Percentiles rank a stretch among this genome's conserved stretches.
Conservation (phyloP, 2,797 vertebrate genomes). For the Falco peregrinus region DNA sequence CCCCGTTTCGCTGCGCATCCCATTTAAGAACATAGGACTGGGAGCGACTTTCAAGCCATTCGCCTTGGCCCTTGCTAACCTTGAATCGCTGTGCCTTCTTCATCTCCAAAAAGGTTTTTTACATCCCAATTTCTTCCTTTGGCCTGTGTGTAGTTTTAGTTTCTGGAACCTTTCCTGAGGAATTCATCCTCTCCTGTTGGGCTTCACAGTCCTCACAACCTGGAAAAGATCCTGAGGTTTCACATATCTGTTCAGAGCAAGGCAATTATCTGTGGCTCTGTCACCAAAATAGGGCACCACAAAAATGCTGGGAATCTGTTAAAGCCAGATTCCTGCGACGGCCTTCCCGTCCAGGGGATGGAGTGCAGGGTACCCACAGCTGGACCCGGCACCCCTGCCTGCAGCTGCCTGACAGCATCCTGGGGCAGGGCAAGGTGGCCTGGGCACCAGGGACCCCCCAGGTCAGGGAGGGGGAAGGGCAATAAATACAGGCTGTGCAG, state of each 20-base stretch:
- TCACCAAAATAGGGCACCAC: conserved; percentile 20
- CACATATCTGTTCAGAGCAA: conserved; percentile 5
- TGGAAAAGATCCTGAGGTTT: conserved; percentile 38
- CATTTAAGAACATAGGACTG: background rate
- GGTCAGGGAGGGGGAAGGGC: background rate
- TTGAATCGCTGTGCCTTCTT: background rate
- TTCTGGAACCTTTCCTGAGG: conserved; percentile 18
- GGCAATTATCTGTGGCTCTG: background rate
- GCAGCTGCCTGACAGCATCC: background rate
- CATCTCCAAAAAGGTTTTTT: background rate
- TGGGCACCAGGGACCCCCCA: background rate
- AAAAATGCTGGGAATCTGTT: conserved; percentile 43
- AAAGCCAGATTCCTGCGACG: background rate
- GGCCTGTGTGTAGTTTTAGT: background rate
- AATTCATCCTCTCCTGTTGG: conserved; percentile 12
- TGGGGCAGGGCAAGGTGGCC: background rate
- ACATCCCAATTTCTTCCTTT: background rate
- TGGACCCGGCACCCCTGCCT: background rate
- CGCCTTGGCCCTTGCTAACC: background rate
- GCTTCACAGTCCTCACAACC: background rate
- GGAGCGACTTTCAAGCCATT: background rate
- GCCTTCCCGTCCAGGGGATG: conserved; percentile 38
- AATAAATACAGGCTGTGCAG: background rate
- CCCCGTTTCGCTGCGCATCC: accelerated
- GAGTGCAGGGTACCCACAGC: background rate